Conservation (phyloP, 2,888 invertebrate genomes). For the Strigamia maritima region DNA sequence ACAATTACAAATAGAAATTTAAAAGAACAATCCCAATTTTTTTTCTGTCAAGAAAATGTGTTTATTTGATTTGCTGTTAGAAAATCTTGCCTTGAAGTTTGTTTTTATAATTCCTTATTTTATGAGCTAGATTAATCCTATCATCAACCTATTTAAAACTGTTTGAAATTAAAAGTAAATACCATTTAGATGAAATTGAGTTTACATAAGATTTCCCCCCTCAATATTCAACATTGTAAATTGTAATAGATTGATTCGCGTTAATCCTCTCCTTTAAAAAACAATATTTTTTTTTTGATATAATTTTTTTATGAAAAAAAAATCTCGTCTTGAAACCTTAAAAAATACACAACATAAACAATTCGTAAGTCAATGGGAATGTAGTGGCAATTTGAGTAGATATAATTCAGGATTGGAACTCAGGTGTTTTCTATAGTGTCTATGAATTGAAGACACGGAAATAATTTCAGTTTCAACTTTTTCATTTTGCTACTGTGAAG, state of each 20-base stretch:
- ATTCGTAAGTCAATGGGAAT: not conserved
- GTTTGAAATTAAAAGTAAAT: slow-evolving; percentile 4
- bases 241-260: not conserved
- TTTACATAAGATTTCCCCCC: not conserved
- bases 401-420: not conserved
- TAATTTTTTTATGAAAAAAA: too few relatives aligned
- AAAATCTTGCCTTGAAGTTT: not conserved
- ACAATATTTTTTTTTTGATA: not conserved
- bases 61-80: not conserved
- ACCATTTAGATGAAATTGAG: not conserved
- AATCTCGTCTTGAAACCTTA: not conserved
- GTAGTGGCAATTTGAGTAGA: not conserved
- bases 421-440: not conserved
- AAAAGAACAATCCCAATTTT: not conserved
- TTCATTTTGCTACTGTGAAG: not conserved
- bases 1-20: too few relatives aligned
- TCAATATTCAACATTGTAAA: not conserved
- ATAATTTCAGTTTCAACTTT: not conserved
- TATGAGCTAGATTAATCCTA: not conserved
- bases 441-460: not conserved
- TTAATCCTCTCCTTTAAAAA: not conserved
- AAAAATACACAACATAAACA: not conserved
- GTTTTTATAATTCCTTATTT: not conserved
- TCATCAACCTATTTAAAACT: not conserved
- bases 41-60: not conserved